Conservation (phyloP, 2,797 vertebrate species). For the Gambelia wislizenii region DNA sequence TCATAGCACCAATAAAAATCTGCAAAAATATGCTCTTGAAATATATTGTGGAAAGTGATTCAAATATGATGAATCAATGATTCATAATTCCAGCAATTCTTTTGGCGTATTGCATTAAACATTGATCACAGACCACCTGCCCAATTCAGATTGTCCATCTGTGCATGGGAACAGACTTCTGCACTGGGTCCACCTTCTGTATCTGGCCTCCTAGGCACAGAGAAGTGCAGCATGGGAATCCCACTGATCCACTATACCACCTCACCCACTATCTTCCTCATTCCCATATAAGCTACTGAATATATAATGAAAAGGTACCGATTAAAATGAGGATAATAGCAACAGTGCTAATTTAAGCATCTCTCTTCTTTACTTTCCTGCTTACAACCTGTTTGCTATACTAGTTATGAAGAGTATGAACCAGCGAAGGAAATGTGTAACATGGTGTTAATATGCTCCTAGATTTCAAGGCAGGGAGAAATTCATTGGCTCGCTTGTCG, state of each 20-base stretch:
- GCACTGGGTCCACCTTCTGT: not conserved
- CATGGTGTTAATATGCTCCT: not conserved
- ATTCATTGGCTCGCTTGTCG: not conserved
- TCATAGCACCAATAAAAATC: not conserved
- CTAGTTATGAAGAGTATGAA: not conserved
- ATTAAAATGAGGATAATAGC: not conserved
- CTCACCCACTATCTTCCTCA: not conserved
- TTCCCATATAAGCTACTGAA: not conserved
- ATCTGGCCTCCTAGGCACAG: not conserved
- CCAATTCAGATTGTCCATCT: not conserved
- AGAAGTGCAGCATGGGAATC: not conserved
- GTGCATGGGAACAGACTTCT: not conserved
- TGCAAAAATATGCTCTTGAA: not conserved
- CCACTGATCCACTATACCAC: no score
- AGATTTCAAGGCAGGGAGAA: not conserved
- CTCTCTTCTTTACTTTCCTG: not conserved
- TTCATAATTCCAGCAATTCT: not conserved
- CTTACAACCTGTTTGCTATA: not conserved
- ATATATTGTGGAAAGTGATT: not conserved
- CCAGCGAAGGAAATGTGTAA: not conserved
- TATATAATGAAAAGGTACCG: not conserved
- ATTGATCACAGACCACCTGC: not conserved
- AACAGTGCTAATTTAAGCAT: no score
- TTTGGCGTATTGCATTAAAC: not conserved
- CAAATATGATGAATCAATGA: not conserved